Conservation (phyloP, 2,888 invertebrate species). For the Chorisops tibialis region DNA sequence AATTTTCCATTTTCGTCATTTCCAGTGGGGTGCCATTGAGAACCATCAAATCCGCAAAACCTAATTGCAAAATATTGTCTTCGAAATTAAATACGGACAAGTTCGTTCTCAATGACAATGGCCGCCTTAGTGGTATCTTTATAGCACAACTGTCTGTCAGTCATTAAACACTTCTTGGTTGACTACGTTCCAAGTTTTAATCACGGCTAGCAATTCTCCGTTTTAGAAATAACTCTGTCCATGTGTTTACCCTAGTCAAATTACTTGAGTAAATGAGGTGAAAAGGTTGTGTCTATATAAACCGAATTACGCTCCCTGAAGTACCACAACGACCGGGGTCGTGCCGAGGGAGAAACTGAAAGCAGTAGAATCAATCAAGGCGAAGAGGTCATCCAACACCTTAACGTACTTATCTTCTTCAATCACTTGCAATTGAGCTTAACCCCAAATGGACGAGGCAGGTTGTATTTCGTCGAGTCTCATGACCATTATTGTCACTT, state of each 20-base stretch:
- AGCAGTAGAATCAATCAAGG: slow-evolving; percentile 6
- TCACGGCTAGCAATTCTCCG: slow-evolving; percentile 12
- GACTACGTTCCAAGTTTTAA: slow-evolving; percentile 17
- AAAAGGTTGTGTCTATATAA: slow-evolving; percentile 17
- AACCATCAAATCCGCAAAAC: no score
- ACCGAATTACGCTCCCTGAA: not conserved
- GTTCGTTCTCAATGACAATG: no score
- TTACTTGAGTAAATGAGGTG: slow-evolving; percentile 20
- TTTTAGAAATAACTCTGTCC: slow-evolving; percentile 10
- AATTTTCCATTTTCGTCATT: no score
- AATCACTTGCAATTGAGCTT: not conserved
- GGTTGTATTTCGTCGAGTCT: slow-evolving; percentile 9
- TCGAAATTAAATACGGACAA: slow-evolving; percentile 10
- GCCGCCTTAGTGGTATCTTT: no score
- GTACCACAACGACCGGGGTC: not conserved
- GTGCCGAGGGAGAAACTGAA: not conserved
- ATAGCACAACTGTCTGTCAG: slow-evolving; percentile 7
- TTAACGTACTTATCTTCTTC: slow-evolving; percentile 12
- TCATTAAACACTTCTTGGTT: slow-evolving; percentile 17
- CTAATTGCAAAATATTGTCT: not conserved
- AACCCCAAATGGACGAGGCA: slow-evolving; percentile 4
- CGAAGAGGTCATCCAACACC: slow-evolving; percentile 15
- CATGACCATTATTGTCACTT: slow-evolving; percentile 12
- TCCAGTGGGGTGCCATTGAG: no score
- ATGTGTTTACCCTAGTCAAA: slow-evolving; percentile 15